Evolutionary conservation across 1,140 invertebrate genomes (phyloP).

Genomic region (Drosophila pallidifrons): DNA sequence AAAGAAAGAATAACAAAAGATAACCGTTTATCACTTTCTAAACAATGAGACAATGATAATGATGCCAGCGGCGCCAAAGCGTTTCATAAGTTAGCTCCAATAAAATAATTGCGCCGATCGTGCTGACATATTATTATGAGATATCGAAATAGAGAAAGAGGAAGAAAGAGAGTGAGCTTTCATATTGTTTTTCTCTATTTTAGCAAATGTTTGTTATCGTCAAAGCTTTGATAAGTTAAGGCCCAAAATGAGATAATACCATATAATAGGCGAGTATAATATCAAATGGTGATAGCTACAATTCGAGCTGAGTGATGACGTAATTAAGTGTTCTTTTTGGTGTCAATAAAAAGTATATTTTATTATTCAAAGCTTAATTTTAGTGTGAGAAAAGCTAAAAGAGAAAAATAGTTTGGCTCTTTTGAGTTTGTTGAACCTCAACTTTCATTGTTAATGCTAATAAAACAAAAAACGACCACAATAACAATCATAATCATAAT

Average conservation of each 20-base stretch:
- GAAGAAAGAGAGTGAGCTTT: not conserved
- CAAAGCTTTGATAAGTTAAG: constrained; percentile 30
- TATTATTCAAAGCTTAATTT: not conserved
- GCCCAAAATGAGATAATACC: constrained; percentile 36
- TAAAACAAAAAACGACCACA: constrained; percentile 14
- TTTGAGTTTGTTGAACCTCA: constrained; percentile 16
- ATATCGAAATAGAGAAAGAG: not conserved
- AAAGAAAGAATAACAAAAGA: constrained; percentile 15
- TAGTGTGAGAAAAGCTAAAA: not conserved
- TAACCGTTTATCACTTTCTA: constrained; percentile 39
- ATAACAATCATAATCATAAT: constrained; percentile 8
- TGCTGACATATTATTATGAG: not conserved
- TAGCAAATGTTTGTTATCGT: constrained; percentile 20
- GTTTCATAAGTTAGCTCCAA: constrained; percentile 1
- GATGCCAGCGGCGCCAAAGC: constrained; percentile 6
- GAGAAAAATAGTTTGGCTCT: constrained; percentile 14
- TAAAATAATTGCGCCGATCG: constrained; percentile 20
- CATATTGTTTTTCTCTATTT: constrained; percentile 11
- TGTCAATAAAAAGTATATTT: not conserved
- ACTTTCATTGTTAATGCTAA: constrained; percentile 29
- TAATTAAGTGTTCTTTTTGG: constrained; percentile 7
- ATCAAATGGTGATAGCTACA: constrained; percentile 18
- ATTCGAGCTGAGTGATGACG: constrained; percentile 13
- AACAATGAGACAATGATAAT: constrained; percentile 16
- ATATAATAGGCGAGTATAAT: constrained; percentile 27